Evolutionary conservation across 2,113 vertebrate species (phyloP).

Genomic region (Anolis carolinensis): DNA sequence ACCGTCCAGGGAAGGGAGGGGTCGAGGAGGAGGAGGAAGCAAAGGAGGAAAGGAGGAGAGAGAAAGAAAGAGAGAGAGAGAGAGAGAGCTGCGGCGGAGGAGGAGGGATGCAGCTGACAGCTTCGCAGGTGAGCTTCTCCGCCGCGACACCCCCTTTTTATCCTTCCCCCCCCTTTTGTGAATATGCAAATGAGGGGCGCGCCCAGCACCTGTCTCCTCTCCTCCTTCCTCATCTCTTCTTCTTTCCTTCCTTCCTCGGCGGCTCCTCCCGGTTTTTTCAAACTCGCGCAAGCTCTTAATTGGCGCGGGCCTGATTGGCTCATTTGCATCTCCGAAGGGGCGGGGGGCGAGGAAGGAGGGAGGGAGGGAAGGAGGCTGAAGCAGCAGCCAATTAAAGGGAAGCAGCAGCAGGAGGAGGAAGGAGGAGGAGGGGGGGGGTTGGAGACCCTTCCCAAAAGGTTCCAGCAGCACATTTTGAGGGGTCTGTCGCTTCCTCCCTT

Average conservation of each 20-base stretch:
- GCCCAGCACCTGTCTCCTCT: conserved; percentile 82
- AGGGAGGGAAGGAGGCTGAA: conserved; percentile 70
- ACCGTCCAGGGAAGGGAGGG: conserved; percentile 79
- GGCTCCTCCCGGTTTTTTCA: not conserved
- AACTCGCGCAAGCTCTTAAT: too few relatives aligned
- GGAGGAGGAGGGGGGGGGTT: conserved; percentile 61
- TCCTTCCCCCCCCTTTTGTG: conserved; percentile 49
- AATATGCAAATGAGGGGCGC: conserved; percentile 74
- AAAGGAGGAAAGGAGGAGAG: conserved; percentile 62
- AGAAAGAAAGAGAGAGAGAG: conserved; percentile 69
- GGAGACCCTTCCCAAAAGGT: not conserved
- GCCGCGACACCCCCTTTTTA: too few relatives aligned
- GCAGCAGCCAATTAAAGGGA: conserved; percentile 90
- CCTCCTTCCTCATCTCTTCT: conserved; percentile 58
- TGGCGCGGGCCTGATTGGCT: conserved; percentile 50
- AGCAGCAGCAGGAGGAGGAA: conserved; percentile 36
- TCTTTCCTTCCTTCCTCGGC: not conserved
- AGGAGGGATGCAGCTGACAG: too few relatives aligned
- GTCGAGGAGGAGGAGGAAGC: conserved; percentile 62
- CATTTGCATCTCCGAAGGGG: conserved; percentile 91
- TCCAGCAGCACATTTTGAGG: too few relatives aligned
- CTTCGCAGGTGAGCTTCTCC: too few relatives aligned
- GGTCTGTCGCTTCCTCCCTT: too few relatives aligned
- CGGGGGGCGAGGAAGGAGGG: conserved; percentile 83
- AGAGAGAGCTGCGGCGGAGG: conserved; percentile 69